Conservation (phyloP, 2,888 invertebrate genomes). For the Scaptomyza parva region DNA sequence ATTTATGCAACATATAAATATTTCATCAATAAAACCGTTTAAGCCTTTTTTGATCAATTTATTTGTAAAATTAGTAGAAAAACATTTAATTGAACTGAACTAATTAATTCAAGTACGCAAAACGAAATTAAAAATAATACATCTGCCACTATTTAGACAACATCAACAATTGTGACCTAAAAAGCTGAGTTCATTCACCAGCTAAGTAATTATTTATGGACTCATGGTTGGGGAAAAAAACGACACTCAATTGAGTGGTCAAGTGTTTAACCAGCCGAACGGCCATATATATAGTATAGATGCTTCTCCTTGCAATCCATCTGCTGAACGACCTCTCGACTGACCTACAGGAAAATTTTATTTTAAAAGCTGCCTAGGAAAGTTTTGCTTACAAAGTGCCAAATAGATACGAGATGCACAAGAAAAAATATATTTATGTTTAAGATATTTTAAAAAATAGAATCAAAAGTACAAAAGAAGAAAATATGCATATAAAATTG, state of each 20-base stretch:
- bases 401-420: too few relatives aligned
- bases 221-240: constrained; percentile 3
- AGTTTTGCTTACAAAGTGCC: neutral
- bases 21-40: neutral
- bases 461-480: too few relatives aligned
- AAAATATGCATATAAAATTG: too few relatives aligned
- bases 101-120: neutral
- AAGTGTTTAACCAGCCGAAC: constrained; percentile 17
- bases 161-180: constrained; percentile 4
- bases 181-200: constrained; percentile 23
- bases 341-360: constrained; percentile 7
- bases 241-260: constrained; percentile 31
- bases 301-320: constrained; percentile 2
- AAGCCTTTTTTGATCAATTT: neutral
- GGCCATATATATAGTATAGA: neutral
- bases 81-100: neutral
- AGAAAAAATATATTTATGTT: too few relatives aligned
- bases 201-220: constrained; percentile 34
- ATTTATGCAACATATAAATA: neutral
- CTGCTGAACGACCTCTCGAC: constrained; percentile 20
- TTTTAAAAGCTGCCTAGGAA: constrained; percentile 5
- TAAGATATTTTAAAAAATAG: too few relatives aligned
- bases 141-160: constrained; percentile 27
- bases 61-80: neutral
- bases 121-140: neutral